phyloP scores from a whole-genome alignment of 2,888 invertebrate species.

The Sisyra terminalis region DNA sequence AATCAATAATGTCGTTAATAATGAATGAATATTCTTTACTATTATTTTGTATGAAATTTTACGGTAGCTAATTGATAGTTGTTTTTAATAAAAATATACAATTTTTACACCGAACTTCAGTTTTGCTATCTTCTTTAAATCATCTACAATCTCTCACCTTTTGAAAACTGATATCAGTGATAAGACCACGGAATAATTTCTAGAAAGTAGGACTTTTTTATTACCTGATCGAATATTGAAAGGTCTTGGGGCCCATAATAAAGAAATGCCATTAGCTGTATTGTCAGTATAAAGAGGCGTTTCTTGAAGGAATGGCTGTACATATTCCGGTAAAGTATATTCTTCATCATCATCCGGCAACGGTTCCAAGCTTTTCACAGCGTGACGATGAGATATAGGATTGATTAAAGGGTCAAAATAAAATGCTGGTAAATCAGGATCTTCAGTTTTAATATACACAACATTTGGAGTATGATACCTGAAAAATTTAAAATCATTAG shows the following conservation, averaged over 20 bases:
- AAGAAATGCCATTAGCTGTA: constrained; percentile 94
- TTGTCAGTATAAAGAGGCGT: constrained; percentile 96
- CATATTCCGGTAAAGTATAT: constrained; percentile 77
- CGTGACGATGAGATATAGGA: constrained; percentile 90
- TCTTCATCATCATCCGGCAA: constrained; percentile 89
- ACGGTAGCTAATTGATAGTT: too few relatives aligned
- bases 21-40: too few relatives aligned
- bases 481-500: constrained; percentile 14
- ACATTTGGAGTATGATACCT: constrained; percentile 99
- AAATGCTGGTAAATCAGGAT: constrained; percentile 98
- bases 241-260: constrained; percentile 95
- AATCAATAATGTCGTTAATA: too few relatives aligned
- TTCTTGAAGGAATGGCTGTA: constrained; percentile 86
- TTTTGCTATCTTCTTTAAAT: too few relatives aligned
- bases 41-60: too few relatives aligned
- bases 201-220: neutral
- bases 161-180: too few relatives aligned
- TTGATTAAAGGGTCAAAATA: constrained; percentile 99
- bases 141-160: too few relatives aligned
- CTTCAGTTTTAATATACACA: constrained; percentile 98
- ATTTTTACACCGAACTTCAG: too few relatives aligned
- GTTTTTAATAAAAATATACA: too few relatives aligned
- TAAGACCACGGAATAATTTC: too few relatives aligned
- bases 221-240: constrained; percentile 85
- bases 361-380: constrained; percentile 66